phyloP scores from a whole-genome alignment of 2,888 invertebrate genomes.

The Dascillus cervinus region DNA sequence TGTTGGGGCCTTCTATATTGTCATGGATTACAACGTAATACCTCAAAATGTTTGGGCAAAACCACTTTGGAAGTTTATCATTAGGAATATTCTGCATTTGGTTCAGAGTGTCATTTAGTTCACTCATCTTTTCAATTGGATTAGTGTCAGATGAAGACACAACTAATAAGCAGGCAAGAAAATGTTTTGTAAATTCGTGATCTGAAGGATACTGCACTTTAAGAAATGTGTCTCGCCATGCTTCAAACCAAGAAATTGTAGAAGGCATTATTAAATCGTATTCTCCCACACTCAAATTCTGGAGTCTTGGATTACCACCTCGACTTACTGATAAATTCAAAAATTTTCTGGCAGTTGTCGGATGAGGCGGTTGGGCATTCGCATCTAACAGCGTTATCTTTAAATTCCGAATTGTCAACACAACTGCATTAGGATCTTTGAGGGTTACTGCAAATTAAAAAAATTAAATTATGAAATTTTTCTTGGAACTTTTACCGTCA shows the following conservation, averaged over 20 bases:
- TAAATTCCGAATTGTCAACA: conserved; percentile 65
- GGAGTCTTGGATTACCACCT: conserved; percentile 29
- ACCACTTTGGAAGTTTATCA: conserved; percentile 78
- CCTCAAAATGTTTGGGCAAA: conserved; percentile 70
- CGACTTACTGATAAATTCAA: conserved; percentile 51
- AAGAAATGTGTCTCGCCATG: conserved; percentile 87
- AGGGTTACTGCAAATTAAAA: conserved; percentile 58
- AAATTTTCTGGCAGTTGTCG: conserved; percentile 73
- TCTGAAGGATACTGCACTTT: conserved; percentile 84
- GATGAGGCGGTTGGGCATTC: conserved; percentile 72
- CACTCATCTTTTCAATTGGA: conserved; percentile 75
- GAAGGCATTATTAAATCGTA: conserved; percentile 63
- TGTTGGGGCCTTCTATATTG: conserved; percentile 60
- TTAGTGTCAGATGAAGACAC: conserved; percentile 64
- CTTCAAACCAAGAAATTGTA: conserved; percentile 89
- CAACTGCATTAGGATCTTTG: conserved; percentile 71
- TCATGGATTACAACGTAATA: conserved; percentile 90
- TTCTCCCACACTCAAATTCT: conserved; percentile 34
- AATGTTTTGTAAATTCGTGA: conserved; percentile 93
- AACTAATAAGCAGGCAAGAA: conserved; percentile 73
- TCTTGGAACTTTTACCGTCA: conserved; percentile 55
- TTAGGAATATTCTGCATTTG: conserved; percentile 68
- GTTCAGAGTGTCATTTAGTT: conserved; percentile 71
- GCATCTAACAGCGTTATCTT: conserved; percentile 76
- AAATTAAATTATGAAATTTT: conserved; percentile 9